Conservation (phyloP, 2,113 vertebrate species). For the Hepsetus odoe region DNA sequence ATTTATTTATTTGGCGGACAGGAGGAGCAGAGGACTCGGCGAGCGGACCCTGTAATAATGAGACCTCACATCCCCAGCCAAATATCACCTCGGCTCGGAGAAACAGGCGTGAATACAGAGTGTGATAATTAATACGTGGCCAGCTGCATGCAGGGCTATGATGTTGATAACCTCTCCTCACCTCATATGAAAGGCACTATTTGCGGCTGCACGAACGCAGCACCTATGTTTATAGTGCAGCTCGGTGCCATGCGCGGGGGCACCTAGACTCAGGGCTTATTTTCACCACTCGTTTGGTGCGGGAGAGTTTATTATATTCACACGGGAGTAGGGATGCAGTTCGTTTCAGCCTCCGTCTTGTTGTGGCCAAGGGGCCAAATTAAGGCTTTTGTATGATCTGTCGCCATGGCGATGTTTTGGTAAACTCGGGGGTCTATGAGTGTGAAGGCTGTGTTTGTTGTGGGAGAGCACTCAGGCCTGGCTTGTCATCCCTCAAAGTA, state of each 20-base stretch:
- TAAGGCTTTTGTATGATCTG: conserved; percentile 70
- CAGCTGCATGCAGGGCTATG: conserved; percentile 33
- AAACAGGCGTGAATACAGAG: conserved; percentile 27
- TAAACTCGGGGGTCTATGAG: conserved; percentile 73
- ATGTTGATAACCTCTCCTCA: conserved; percentile 46
- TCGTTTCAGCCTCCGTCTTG: conserved; percentile 64
- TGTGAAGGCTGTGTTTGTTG: conserved; percentile 70
- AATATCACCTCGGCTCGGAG: conserved; percentile 46
- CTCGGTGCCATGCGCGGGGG: conserved; percentile 3
- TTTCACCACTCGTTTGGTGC: conserved; percentile 28
- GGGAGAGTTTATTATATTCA: conserved; percentile 48
- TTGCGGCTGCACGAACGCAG: conserved; percentile 31
- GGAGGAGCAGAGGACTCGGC: conserved; percentile 41
- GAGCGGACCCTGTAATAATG: conserved; percentile 52
- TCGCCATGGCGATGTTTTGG: conserved; percentile 77
- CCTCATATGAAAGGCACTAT: conserved; percentile 50
- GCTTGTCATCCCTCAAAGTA: conserved; percentile 58
- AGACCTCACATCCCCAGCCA: conserved; percentile 42
- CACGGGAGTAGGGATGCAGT: conserved; percentile 49
- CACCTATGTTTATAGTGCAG: conserved; percentile 38
- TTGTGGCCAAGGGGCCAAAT: conserved; percentile 60
- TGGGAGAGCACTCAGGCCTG: conserved; percentile 67
- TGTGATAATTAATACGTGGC: conserved; percentile 53
- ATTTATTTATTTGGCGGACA: conserved; percentile 41
- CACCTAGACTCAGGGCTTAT: conserved; percentile 16